Conservation (phyloP, 2,113 vertebrate genomes). For the Calidris pugnax region DNA sequence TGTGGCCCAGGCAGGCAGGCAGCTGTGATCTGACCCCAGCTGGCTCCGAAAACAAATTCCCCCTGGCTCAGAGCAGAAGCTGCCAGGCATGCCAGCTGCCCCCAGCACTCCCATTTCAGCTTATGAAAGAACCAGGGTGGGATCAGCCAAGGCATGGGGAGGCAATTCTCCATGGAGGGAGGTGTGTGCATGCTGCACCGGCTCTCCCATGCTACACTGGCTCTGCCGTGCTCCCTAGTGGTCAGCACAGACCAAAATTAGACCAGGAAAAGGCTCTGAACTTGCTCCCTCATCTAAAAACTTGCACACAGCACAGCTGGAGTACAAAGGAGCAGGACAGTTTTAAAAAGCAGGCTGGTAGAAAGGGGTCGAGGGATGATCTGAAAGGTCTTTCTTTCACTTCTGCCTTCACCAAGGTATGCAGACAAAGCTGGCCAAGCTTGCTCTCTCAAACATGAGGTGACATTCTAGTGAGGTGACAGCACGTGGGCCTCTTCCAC, state of each 20-base stretch:
- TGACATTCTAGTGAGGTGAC: neutral
- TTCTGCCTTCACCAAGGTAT: neutral
- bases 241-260: neutral
- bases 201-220: neutral
- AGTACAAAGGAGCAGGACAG: neutral
- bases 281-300: neutral
- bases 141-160: neutral
- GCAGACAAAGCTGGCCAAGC: neutral
- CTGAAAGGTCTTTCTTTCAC: neutral
- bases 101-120: neutral
- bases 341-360: neutral
- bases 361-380: neutral
- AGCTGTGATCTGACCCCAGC: constrained; percentile 47
- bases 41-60: neutral
- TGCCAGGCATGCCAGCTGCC: constrained; percentile 47
- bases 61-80: constrained; percentile 16
- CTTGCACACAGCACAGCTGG: neutral
- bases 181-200: neutral
- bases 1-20: neutral
- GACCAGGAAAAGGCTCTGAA: neutral
- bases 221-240: constrained; percentile 70
- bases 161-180: neutral
- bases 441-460: neutral
- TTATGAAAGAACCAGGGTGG: neutral
- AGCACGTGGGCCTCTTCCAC: neutral